Conservation (phyloP, 37 sponge, comb jelly and placozoan genomes). For the Agelas oroides region DNA sequence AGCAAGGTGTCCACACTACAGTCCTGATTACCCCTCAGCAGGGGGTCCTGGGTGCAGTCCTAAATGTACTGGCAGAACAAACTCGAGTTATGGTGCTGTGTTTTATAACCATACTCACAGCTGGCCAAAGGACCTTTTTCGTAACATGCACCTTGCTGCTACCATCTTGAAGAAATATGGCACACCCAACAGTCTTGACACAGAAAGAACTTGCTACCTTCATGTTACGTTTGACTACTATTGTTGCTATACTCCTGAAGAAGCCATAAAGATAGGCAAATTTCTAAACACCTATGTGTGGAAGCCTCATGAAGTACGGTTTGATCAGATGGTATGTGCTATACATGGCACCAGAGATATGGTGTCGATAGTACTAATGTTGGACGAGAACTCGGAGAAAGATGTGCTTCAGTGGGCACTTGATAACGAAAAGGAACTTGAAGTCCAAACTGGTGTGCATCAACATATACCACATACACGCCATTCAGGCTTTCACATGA, state of each 20-base stretch:
- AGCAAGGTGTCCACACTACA: not conserved
- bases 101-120: slow-evolving; percentile 7
- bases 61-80: not conserved
- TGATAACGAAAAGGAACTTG: slow-evolving; percentile 1
- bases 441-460: not conserved
- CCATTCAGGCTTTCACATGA: slow-evolving; percentile 23
- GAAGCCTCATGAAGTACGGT: slow-evolving; percentile 10
- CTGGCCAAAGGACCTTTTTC: slow-evolving; percentile 7
- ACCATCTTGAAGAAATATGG: slow-evolving; percentile 22
- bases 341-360: slow-evolving; percentile 21
- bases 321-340: slow-evolving; percentile 25
- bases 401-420: not conserved
- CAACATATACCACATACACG: slow-evolving; percentile 27
- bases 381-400: not conserved
- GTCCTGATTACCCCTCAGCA: slow-evolving; percentile 25
- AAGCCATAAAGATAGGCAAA: slow-evolving; percentile 10
- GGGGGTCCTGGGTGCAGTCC: slow-evolving; percentile 38
- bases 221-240: slow-evolving; percentile 23
- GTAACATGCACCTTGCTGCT: slow-evolving; percentile 10
- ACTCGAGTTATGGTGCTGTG: not conserved
- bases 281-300: slow-evolving; percentile 14
- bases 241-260: slow-evolving; percentile 24
- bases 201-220: not conserved
- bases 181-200: not conserved
- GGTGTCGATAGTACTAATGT: slow-evolving; percentile 23